Percentiles rank a stretch among this genome's conserved stretches.
These are phyloP conservation scores for Cheilosia soror DNA, from an alignment of 2,888 invertebrate species.

Conservation along the genomic window DNA sequence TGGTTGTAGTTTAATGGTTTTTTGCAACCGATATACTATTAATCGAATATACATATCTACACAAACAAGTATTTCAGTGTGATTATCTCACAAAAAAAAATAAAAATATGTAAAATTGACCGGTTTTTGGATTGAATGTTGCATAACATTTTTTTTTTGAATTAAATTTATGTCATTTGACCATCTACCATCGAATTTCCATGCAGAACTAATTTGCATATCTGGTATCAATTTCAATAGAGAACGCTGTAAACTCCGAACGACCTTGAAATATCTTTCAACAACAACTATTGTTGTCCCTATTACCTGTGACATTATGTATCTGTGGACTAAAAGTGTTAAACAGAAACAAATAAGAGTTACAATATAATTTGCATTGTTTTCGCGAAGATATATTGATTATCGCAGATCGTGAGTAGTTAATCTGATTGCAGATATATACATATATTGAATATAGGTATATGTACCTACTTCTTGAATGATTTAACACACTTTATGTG, in stretches of 20 bases:
- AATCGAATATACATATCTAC: constrained; percentile 58
- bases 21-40: constrained; percentile 49
- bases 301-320: constrained; percentile 46
- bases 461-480: constrained; percentile 6
- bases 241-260: constrained; percentile 59
- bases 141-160: constrained; percentile 68
- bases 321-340: constrained; percentile 25
- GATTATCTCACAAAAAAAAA: constrained; percentile 61
- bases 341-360: constrained; percentile 6
- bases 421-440: background rate
- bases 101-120: constrained; percentile 49
- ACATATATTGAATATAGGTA: background rate
- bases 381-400: background rate
- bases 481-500: constrained; percentile 21
- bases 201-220: constrained; percentile 69
- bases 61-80: constrained; percentile 62
- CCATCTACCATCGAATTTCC: constrained; percentile 53
- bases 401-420: constrained; percentile 3
- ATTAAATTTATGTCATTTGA: constrained; percentile 64
- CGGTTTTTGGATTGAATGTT: constrained; percentile 68
- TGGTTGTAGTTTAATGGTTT: constrained; percentile 51
- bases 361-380: constrained; percentile 15
- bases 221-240: constrained; percentile 57
- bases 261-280: constrained; percentile 66
- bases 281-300: constrained; percentile 25